Base-by-base conservation (phyloP, 2,888 invertebrate genomes). In the Dendrolimus houi region DNA sequence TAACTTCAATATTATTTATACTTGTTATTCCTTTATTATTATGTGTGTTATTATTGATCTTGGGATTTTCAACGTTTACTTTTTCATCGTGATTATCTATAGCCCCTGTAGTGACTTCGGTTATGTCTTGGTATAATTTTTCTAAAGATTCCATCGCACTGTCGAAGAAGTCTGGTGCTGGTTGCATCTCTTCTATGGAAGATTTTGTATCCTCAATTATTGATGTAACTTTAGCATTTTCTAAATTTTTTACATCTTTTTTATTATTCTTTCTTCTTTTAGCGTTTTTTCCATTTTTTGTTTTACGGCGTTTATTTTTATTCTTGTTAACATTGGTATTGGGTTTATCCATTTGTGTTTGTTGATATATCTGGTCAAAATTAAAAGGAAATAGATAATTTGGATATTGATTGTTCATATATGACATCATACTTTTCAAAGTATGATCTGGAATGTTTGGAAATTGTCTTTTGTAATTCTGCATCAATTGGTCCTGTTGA, bases 391-490 rank as follows among this genome's bases (percentile, higher is more conserved):
- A 47, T 47, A 47, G 59, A 9, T 65, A 60, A 54, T 59, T 53
- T 13, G 60, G 54, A 8, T 64, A 47, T 41, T 70, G 63, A n/a
- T 53, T 52, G 55, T 64, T 69, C 10, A 72, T 58, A 40, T 68
- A 65, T 9, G 60, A 54, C 56, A 12, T n/a, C 41, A 56, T 54
- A 52, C 3, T 57, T 56, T 54, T 42, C 53, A 52, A 61, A 58
- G 64, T 58, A 54, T 57, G 63, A 62, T 54, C 70, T 9, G 68
- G 73, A 55, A 72, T 63, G 41, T 60, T 64, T 41, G 68, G 75
- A 56, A 65, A 69, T 57, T 68, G 72, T 56, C 60, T 62, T 52
- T 58, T 56, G n/a, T 67, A 63, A 52, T 65, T 64, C 62, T 60
- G 57, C 17, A 64, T 57, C 8, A 70, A 59, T 10, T 55, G 60